Evolutionary conservation across 2,797 vertebrate genomes (phyloP).

Genomic region (Enoplosus armatus): DNA sequence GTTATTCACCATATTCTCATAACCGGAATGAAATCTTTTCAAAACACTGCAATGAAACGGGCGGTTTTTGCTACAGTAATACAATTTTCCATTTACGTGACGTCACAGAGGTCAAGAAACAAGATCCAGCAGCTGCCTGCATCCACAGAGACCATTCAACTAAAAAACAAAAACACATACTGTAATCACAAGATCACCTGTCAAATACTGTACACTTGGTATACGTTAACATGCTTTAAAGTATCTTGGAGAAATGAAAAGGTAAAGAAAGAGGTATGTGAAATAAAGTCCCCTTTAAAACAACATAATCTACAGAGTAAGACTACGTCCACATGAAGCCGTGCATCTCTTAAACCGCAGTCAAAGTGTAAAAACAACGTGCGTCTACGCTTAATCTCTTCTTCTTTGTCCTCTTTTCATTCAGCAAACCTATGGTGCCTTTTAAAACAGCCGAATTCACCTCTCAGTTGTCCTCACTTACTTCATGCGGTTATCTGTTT

Average conservation of each 20-base stretch:
- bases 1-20: constrained; percentile 4
- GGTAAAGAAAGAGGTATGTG: constrained; percentile 23
- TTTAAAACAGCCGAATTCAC: neutral
- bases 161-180: constrained; percentile 1
- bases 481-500: neutral
- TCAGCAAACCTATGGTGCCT: neutral
- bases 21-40: constrained; percentile 33
- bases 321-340: constrained; percentile 39
- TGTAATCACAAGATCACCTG: constrained; percentile 17
- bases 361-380: neutral
- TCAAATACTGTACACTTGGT: constrained; percentile 23
- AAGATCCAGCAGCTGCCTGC: constrained; percentile 62
- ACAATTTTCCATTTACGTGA: constrained; percentile 58
- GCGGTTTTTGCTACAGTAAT: constrained; percentile 55
- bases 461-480: neutral
- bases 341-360: neutral
- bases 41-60: constrained; percentile 76
- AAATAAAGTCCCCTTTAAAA: constrained; percentile 16
- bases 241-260: neutral
- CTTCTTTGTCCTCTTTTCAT: neutral
- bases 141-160: constrained; percentile 20
- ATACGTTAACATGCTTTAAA: constrained; percentile 43
- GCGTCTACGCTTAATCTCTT: neutral
- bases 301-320: neutral
- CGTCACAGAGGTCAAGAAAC: constrained; percentile 60